Percentiles rank a stretch among this genome's conserved stretches.
These are phyloP conservation scores for Istiophorus platypterus DNA, from an alignment of 2,113 vertebrate genomes.

Conservation along the genomic window DNA sequence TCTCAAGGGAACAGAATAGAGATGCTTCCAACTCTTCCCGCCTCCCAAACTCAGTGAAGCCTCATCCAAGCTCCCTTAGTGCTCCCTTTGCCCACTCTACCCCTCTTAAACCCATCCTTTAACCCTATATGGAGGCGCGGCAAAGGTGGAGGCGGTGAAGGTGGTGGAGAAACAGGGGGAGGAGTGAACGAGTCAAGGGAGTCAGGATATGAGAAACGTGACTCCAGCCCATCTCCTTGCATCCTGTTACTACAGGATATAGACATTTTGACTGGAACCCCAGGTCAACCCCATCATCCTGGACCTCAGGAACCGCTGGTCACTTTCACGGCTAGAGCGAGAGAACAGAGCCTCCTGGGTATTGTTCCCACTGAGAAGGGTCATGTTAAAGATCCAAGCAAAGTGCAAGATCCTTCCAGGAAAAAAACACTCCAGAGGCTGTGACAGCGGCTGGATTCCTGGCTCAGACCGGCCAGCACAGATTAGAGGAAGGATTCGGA, in stretches of 20 bases:
- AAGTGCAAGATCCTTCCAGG: slow-evolving; percentile 81
- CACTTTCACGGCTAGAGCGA: slow-evolving; percentile 73
- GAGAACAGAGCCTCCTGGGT: slow-evolving; percentile 64
- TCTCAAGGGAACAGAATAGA: slow-evolving; percentile 79
- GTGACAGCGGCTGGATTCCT: slow-evolving; percentile 60
- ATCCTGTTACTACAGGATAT: slow-evolving; percentile 85
- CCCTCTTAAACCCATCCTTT: slow-evolving; percentile 20
- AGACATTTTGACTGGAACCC: slow-evolving; percentile 77
- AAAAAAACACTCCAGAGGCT: slow-evolving; percentile 82
- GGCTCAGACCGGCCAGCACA: slow-evolving; percentile 16
- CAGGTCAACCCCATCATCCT: slow-evolving; percentile 56
- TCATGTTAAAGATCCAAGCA: slow-evolving; percentile 68
- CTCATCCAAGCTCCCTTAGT: slow-evolving; percentile 7
- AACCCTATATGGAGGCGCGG: background rate
- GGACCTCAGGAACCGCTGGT: slow-evolving; percentile 41
- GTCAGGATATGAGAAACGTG: slow-evolving; percentile 81
- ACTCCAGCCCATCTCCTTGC: slow-evolving; percentile 79
- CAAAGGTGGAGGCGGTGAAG: slow-evolving; percentile 4
- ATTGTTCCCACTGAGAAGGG: slow-evolving; percentile 77
- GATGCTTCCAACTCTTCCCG: slow-evolving; percentile 17
- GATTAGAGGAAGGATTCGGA: slow-evolving; percentile 36
- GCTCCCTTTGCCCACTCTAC: slow-evolving; percentile 22
- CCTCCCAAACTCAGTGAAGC: slow-evolving; percentile 17
- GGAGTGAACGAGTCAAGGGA: slow-evolving; percentile 20
- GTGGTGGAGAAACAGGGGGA: slow-evolving; percentile 15